Conservation (phyloP, 2,888 invertebrate genomes). For the Omphaloscelis lunosa region DNA sequence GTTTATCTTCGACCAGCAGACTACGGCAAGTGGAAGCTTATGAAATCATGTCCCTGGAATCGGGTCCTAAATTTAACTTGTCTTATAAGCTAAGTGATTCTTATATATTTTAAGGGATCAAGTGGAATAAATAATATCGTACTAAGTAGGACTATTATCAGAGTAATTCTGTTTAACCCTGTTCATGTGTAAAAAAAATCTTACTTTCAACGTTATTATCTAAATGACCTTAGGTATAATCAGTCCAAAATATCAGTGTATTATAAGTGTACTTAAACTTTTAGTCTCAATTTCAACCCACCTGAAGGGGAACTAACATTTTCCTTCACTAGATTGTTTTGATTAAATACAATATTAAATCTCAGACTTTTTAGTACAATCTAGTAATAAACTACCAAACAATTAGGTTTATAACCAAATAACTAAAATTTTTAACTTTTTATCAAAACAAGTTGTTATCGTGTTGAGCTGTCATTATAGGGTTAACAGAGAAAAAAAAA, state of each 20-base stretch:
- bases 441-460: slow-evolving; percentile 46
- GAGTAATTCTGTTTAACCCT: slow-evolving; percentile 12
- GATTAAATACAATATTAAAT: slow-evolving; percentile 25
- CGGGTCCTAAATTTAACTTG: neutral
- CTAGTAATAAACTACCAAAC: neutral
- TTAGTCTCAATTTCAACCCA: slow-evolving; percentile 59
- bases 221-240: slow-evolving; percentile 12
- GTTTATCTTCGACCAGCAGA: neutral
- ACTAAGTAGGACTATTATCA: neutral
- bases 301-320: slow-evolving; percentile 73
- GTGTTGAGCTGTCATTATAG: slow-evolving; percentile 61
- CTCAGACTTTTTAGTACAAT: slow-evolving; percentile 18
- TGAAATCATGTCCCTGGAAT: neutral
- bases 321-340: slow-evolving; percentile 38
- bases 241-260: slow-evolving; percentile 36
- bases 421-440: neutral
- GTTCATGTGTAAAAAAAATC: neutral
- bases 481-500: slow-evolving; percentile 65
- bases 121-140: neutral
- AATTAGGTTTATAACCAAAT: slow-evolving; percentile 26
- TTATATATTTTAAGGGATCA: neutral
- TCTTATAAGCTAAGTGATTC: neutral
- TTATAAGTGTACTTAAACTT: slow-evolving; percentile 29
- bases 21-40: neutral
- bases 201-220: slow-evolving; percentile 18